Evolutionary conservation across 2,113 vertebrate species (phyloP).

Genomic region (Platichthys stellatus): DNA sequence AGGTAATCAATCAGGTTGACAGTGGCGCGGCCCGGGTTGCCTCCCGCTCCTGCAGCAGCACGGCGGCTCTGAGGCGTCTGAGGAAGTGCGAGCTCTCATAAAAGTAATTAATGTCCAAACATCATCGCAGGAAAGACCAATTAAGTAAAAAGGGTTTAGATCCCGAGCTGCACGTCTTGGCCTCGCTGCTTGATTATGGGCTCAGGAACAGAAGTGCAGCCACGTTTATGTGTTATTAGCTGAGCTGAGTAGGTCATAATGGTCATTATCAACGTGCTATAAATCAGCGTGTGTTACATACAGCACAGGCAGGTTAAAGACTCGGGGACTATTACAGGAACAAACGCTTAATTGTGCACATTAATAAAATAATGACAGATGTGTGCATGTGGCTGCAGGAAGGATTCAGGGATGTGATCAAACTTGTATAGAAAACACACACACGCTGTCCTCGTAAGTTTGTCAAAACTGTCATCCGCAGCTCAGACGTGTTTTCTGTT

Average conservation of each 20-base stretch:
- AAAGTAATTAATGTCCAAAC: conserved; percentile 57
- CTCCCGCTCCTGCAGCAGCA: conserved; percentile 5
- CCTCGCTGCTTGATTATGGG: conserved; percentile 22
- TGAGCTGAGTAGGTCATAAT: conserved; percentile 21
- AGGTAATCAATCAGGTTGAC: conserved; percentile 74
- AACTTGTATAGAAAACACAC: conserved; percentile 8
- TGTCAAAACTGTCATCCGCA: conserved; percentile 27
- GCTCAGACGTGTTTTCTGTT: conserved; percentile 6
- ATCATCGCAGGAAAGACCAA: conserved; percentile 43
- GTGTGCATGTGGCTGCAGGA: neutral
- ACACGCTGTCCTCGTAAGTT: conserved; percentile 7
- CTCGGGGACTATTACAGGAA: conserved; percentile 13
- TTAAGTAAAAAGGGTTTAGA: conserved; percentile 51
- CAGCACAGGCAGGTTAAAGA: conserved; percentile 4
- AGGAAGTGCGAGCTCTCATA: conserved; percentile 24
- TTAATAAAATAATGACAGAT: neutral
- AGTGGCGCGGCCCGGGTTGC: conserved; percentile 23
- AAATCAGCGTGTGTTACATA: conserved; percentile 21
- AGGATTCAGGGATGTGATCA: neutral
- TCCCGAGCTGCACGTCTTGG: neutral
- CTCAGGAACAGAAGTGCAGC: conserved; percentile 6
- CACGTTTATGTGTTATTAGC: conserved; percentile 30
- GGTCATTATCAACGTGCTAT: conserved; percentile 30
- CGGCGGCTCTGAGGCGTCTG: neutral
- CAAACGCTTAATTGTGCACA: conserved; percentile 10